Conservation (phyloP, 2,888 invertebrate species). For the Diarsia dahlii region DNA sequence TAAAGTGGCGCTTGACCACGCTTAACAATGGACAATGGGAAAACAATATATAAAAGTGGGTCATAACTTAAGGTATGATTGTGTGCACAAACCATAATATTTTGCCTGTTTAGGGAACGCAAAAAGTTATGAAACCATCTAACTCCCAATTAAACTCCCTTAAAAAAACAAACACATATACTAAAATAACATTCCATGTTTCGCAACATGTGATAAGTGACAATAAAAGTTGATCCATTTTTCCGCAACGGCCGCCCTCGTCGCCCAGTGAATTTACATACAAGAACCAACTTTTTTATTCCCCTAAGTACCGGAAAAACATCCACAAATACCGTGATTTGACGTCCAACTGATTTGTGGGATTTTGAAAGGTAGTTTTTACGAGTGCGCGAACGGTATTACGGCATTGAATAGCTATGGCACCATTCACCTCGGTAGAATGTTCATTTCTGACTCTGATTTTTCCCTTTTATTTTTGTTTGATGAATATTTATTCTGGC, state of each 20-base stretch:
- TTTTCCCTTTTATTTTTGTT: slow-evolving; percentile 20
- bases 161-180: slow-evolving; percentile 15
- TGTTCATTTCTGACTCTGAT: slow-evolving; percentile 41
- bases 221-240: slow-evolving; percentile 54
- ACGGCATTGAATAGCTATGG: slow-evolving; percentile 15
- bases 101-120: no score
- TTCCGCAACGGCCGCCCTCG: slow-evolving; percentile 11
- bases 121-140: no score
- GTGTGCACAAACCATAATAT: no score
- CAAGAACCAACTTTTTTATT: slow-evolving; percentile 41
- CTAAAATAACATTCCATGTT: slow-evolving; percentile 30
- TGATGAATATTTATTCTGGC: slow-evolving; percentile 12
- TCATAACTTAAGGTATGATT: no score
- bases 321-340: slow-evolving; percentile 41
- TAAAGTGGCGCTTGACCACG: no score
- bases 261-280: slow-evolving; percentile 49
- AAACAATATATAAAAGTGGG: no score
- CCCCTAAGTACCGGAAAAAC: slow-evolving; percentile 37
- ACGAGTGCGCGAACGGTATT: slow-evolving; percentile 24
- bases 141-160: background rate
- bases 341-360: slow-evolving; percentile 52
- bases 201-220: slow-evolving; percentile 23
- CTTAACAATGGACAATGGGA: no score
- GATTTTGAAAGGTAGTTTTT: slow-evolving; percentile 55
- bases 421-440: slow-evolving; percentile 21